phyloP scores from a whole-genome alignment of 2,113 vertebrate species.

The Mustela lutreola region DNA sequence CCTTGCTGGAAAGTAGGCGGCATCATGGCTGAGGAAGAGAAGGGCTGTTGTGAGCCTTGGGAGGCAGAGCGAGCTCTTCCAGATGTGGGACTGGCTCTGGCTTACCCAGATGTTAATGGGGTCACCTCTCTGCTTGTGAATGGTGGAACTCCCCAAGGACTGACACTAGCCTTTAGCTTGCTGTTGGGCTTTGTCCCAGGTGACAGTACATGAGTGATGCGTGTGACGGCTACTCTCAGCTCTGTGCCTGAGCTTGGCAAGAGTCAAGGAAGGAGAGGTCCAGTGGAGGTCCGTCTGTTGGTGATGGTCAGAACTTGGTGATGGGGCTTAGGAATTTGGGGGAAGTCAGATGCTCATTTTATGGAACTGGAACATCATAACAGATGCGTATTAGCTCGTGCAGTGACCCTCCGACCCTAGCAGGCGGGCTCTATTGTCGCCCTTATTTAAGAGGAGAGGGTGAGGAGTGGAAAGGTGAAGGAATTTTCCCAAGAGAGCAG shows the following conservation, averaged over 20 bases:
- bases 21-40: neutral
- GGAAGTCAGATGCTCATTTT: accelerated
- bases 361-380: accelerated
- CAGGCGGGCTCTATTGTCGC: neutral
- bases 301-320: neutral
- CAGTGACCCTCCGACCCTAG: neutral
- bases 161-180: neutral
- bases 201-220: neutral
- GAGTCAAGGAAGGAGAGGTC: neutral
- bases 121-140: neutral
- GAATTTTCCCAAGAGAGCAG: neutral
- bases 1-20: neutral
- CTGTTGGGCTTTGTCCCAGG: neutral
- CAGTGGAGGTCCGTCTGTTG: too few species aligned
- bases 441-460: neutral
- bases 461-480: neutral
- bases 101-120: neutral
- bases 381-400: accelerated
- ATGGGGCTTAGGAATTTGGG: neutral
- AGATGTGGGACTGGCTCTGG: neutral
- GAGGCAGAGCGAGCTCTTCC: neutral
- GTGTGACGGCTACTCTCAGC: too few species aligned
- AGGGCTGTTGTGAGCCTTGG: neutral
- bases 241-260: neutral
- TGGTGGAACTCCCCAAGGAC: neutral